Evolutionary conservation across 2,797 vertebrate species (phyloP), one percentile per base, ranked within the genome.

Genomic region (Buceros bicornis): DNA sequence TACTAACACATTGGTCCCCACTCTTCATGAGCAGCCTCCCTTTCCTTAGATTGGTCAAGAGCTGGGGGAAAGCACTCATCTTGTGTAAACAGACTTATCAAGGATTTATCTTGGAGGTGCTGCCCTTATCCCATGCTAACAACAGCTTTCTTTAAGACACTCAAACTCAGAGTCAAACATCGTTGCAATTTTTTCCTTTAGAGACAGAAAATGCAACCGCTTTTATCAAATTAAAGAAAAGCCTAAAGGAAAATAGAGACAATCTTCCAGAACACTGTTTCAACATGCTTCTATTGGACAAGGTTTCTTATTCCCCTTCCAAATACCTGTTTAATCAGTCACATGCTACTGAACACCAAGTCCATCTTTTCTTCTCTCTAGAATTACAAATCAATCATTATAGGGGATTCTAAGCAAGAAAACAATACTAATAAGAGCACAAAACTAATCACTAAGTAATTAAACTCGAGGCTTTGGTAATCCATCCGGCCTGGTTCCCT

Each of bases 311-410:
- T 74, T 26, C 53, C 43, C 13, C n/a, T 35, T 91, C 64, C 69
- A 64, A 70, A 25, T 1, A 48, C 79, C 48, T 87, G 42, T 53
- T 94, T 61, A 35, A 90, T 87, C 90, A 83, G 76, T 69, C 79
- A 90, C 7, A 69, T 76, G 56, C 85, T 50, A 10, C 73, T 35
- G 77, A 87, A 85, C 37, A 82, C 60, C 77, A 83, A 50, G 77
- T 33, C 82, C 24, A 47, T 54, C 72, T 48, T 54, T 84, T 66
- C 50, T 87, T 62, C 51, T 82, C 70, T 81, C 73, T 28, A 0
- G 58, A 92, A 88, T 78, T 77, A 54, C 88, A 78, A 96, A 95
- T 94, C 81, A 95, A 93, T 95, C 95, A 82, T n/a, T 81, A 20
- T 14, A 81, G 61, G 65, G 26, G 3, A 43, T n/a, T 60, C 72